Percentiles rank a stretch among this genome's conserved stretches.
These are phyloP conservation scores for Bemisia tabaci DNA, from an alignment of 1,140 invertebrate genomes.

Conservation along the genomic window DNA sequence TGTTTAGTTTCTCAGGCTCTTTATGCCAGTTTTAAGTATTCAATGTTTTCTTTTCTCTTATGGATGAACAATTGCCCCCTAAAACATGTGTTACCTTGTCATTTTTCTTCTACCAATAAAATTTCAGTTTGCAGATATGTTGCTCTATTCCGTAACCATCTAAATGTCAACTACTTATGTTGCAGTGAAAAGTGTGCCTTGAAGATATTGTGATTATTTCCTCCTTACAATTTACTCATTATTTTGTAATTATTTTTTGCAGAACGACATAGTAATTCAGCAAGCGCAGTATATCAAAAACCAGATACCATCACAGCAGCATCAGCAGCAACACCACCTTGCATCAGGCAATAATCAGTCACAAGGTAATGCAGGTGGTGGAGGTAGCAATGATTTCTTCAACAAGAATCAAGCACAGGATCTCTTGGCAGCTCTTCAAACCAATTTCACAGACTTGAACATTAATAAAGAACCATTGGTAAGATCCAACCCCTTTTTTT, in stretches of 20 bases:
- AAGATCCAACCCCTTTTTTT: not conserved
- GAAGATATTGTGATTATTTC: too few species aligned
- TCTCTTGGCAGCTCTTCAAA: constrained; percentile 53
- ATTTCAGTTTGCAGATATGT: too few species aligned
- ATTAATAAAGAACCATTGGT: constrained; percentile 53
- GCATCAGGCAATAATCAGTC: constrained; percentile 19
- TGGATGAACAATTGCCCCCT: too few species aligned
- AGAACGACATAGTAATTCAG: constrained; percentile 85
- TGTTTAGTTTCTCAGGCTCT: too few species aligned
- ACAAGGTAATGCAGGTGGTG: too few species aligned
- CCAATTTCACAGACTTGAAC: constrained; percentile 62
- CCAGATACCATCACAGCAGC: constrained; percentile 41
- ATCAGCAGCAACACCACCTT: constrained; percentile 27
- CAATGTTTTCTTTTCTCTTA: too few species aligned
- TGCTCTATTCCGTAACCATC: too few species aligned
- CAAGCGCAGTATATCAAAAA: constrained; percentile 84
- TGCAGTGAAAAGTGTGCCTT: too few species aligned
- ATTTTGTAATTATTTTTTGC: constrained; percentile 21
- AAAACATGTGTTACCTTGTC: too few species aligned
- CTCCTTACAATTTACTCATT: not conserved
- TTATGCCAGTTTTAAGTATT: too few species aligned
- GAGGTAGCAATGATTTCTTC: constrained; percentile 17
- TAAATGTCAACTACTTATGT: too few species aligned
- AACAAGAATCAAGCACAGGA: constrained; percentile 36
- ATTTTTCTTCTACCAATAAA: too few species aligned